A percentile compares a stretch with the other conserved stretches of the same genome.
Evolutionary conservation across 2,113 vertebrate species (phyloP).

Genomic region (Cyanoramphus novaezelandiae): DNA sequence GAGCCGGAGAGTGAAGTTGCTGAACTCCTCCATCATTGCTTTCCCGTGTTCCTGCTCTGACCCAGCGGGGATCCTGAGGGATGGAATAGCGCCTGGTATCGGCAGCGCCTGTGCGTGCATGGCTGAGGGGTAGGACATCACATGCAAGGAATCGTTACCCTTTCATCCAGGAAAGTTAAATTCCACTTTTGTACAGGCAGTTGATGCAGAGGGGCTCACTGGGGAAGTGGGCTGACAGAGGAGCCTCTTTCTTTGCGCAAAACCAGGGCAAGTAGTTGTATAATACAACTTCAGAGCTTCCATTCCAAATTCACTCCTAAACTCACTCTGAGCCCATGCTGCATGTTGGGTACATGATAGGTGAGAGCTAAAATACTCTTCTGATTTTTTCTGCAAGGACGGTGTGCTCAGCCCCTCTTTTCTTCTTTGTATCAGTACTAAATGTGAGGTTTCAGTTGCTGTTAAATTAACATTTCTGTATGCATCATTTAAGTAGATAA

Average conservation of each 20-base stretch:
- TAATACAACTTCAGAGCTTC: neutral
- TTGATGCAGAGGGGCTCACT: neutral
- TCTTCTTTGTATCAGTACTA: neutral
- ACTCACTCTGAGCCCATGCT: neutral
- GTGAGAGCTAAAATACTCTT: neutral
- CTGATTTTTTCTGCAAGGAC: neutral
- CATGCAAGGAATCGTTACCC: neutral
- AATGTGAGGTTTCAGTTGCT: neutral
- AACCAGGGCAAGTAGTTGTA: neutral
- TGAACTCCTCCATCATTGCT: slow-evolving; percentile 9
- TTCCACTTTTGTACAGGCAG: neutral
- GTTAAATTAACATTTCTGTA: slow-evolving; percentile 23
- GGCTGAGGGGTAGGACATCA: neutral
- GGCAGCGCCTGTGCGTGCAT: rapidly evolving
- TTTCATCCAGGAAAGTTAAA: neutral
- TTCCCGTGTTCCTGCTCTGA: neutral
- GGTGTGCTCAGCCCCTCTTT: neutral
- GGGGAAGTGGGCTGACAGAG: neutral
- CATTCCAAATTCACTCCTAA: neutral
- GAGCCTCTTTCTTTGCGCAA: neutral
- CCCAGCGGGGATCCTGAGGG: neutral
- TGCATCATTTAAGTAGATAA: slow-evolving; percentile 37
- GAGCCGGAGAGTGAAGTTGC: neutral
- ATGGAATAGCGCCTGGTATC: neutral
- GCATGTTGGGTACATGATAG: neutral